Base-by-base conservation (phyloP, 2,113 vertebrate genomes). In the Platichthys flesus region DNA sequence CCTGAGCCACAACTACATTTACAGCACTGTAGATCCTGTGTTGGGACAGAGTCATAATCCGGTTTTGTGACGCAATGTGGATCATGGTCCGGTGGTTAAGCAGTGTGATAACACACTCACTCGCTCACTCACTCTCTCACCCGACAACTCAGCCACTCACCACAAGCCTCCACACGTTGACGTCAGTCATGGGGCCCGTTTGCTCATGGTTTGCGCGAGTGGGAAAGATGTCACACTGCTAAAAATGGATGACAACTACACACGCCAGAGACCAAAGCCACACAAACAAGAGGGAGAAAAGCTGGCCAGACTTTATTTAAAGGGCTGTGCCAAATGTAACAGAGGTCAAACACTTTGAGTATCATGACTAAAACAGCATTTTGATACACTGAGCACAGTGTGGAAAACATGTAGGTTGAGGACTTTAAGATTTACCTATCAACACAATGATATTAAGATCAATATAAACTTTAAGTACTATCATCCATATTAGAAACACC, bases 151-250 rank as follows among this genome's bases (percentile, higher is more conserved):
- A 42, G 2, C 40, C 40, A 42, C 40, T 42, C 81, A 55, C 70
- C 65, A 47, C 56, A 47, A 21, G 57, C 66, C 74, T 61, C 69
- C 16, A 16, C 55, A 62, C 57, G 23, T 51, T 73, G 74, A 82
- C 58, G 69, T 82, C 58, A 77, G 51, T 9, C 26, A 28, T 21
- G 23, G 58, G 49, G 67, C n/a, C 52, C n/a, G 42, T 42, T 70
- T 42, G 63, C 68, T 62, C 47, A 55, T 47, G 68, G 37, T 60
- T 65, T 35, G 62, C 52, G 66, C 54, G 54, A 42, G 42, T 67
- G 63, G 74, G 68, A 82, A 71, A 73, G 69, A 67, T 68, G 74
- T 78, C 65, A 51, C 64, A 60, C 21, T 28, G 74, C 69, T 78
- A 78, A 74, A 73, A 78, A 72, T 82, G 56, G 47, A 67, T 52